Conservation (phyloP, 2,888 invertebrate genomes). For the Cistogaster globosa region DNA sequence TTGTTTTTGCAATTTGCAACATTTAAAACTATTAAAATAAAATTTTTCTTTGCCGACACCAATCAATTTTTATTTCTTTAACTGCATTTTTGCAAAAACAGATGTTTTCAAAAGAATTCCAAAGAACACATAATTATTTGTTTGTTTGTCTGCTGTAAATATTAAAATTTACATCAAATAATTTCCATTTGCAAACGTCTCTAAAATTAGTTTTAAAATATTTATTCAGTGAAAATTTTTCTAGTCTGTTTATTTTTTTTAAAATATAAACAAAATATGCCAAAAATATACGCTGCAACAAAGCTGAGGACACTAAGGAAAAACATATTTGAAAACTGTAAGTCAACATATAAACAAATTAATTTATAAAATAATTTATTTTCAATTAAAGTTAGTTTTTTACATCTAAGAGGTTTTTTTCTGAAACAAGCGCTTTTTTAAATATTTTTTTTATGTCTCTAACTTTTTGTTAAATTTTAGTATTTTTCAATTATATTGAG, state of each 20-base stretch:
- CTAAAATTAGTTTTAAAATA: slow-evolving; percentile 27
- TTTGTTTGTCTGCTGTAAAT: slow-evolving; percentile 12
- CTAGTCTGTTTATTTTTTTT: slow-evolving; percentile 41
- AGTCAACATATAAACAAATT: too few relatives aligned
- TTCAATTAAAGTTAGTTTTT: too few relatives aligned
- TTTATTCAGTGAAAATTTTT: slow-evolving; percentile 38
- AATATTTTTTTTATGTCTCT: too few relatives aligned
- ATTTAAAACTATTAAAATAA: not conserved
- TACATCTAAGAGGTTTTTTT: too few relatives aligned
- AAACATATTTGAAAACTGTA: too few relatives aligned
- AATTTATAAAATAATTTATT: too few relatives aligned
- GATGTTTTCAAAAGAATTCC: slow-evolving; percentile 46
- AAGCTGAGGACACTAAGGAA: too few relatives aligned
- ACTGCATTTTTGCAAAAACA: slow-evolving; percentile 29
- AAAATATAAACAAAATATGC: slow-evolving; percentile 31
- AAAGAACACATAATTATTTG: slow-evolving; percentile 8
- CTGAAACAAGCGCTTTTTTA: too few relatives aligned
- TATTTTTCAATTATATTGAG: too few relatives aligned
- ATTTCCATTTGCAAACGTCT: slow-evolving; percentile 30
- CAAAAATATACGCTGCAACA: too few relatives aligned
- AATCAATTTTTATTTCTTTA: slow-evolving; percentile 28
- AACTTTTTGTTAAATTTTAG: too few relatives aligned
- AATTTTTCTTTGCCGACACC: slow-evolving; percentile 23
- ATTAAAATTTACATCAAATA: slow-evolving; percentile 12
- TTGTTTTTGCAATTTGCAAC: not conserved